Conservation (phyloP, 1,140 invertebrate genomes). For the Aphidius ervi region DNA sequence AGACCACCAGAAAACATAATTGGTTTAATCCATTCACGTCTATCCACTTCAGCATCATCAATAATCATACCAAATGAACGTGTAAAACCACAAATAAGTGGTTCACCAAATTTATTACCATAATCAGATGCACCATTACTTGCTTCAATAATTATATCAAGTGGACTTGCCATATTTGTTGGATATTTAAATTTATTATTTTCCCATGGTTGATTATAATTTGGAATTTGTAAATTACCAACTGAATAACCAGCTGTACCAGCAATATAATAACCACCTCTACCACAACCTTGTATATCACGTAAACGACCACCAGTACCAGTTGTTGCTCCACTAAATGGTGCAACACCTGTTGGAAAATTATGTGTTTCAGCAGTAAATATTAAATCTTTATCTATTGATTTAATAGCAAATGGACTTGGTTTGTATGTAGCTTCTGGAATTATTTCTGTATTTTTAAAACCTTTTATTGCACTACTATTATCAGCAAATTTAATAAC, state of each 20-base stretch:
- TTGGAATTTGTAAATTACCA: constrained; percentile 86
- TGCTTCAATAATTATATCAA: constrained; percentile 88
- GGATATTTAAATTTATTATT: constrained; percentile 72
- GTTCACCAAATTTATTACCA: constrained; percentile 99
- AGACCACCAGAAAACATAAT: constrained; percentile 98
- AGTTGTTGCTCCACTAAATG: constrained; percentile 93
- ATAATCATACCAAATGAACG: constrained; percentile 78
- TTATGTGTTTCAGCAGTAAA: constrained; percentile 99
- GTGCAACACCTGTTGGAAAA: constrained; percentile 92
- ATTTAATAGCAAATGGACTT: constrained; percentile 60
- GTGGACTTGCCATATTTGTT: constrained; percentile 81
- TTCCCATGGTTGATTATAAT: constrained; percentile 91
- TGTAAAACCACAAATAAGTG: constrained; percentile 85
- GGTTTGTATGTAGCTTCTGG: constrained; percentile 60
- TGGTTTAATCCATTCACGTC: constrained; percentile 94
- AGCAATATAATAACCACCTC: constrained; percentile 88
- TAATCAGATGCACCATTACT: constrained; percentile 98
- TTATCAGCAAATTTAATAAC: constrained; percentile 98
- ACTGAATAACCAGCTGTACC: constrained; percentile 96
- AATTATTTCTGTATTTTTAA: constrained; percentile 61
- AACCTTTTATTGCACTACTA: constrained; percentile 91
- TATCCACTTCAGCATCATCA: constrained; percentile 57
- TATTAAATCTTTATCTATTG: constrained; percentile 80
- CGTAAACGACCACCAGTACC: constrained; percentile 92
- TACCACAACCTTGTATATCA: constrained; percentile 90